Conservation (phyloP, 2,113 vertebrate genomes). For the Callocephalon fimbriatum region DNA sequence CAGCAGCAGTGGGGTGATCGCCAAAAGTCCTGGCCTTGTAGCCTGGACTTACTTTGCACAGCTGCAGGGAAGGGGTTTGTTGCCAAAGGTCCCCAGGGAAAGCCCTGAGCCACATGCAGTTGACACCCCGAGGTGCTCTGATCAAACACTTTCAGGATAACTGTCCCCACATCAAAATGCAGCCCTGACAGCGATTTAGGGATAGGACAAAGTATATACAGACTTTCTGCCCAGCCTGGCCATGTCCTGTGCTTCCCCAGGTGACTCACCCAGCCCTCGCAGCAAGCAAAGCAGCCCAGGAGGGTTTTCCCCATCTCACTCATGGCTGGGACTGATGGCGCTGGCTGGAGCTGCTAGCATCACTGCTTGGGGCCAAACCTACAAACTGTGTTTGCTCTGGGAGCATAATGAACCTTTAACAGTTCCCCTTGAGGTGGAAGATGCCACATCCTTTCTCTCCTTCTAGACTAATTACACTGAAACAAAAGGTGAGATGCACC, state of each 20-base stretch:
- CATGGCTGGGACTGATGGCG: fast-evolving
- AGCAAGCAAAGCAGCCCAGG: neutral
- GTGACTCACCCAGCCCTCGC: fast-evolving
- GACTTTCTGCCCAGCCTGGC: neutral
- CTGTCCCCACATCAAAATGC: fast-evolving
- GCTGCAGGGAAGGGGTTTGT: neutral
- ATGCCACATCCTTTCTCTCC: neutral
- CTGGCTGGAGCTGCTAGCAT: neutral
- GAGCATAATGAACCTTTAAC: fast-evolving
- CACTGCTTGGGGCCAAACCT: fast-evolving
- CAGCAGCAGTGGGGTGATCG: fast-evolving
- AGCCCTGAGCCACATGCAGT: neutral
- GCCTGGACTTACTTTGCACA: neutral
- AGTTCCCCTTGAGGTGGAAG: neutral
- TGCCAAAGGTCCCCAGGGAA: neutral
- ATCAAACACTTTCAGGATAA: neutral
- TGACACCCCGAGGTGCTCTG: neutral
- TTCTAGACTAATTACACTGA: neutral
- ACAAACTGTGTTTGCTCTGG: neutral
- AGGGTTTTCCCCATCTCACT: neutral
- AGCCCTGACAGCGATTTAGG: fast-evolving
- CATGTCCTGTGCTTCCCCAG: neutral
- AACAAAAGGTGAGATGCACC: neutral
- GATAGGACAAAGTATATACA: fast-evolving
- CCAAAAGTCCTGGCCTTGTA: neutral